These are phyloP conservation scores for Opisthocomus hoazin DNA, from an alignment of 2,113 vertebrate genomes.

Conservation along the genomic window DNA sequence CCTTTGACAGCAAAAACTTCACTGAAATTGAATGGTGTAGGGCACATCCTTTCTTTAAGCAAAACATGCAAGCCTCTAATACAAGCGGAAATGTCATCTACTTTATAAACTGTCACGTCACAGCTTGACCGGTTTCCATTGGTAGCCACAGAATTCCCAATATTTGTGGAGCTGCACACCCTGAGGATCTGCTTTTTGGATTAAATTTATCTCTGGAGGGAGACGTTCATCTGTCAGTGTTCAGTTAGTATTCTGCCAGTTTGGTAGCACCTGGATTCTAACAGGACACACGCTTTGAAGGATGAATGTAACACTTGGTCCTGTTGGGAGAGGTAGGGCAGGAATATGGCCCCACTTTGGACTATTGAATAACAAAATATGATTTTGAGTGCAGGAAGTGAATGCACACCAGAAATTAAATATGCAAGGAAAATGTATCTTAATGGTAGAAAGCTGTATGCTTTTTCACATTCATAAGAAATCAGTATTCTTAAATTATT, in stretches of 20 bases:
- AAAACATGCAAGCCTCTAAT: background rate
- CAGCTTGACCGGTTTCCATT: background rate
- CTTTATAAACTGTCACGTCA: background rate
- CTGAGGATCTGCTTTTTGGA: background rate
- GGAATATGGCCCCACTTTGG: background rate
- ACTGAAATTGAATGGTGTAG: rapidly evolving
- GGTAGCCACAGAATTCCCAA: background rate
- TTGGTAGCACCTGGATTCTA: background rate
- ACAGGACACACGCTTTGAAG: background rate
- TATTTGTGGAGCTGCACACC: background rate
- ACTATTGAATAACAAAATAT: background rate
- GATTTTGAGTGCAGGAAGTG: too few species aligned
- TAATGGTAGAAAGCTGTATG: too few species aligned
- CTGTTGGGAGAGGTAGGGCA: background rate
- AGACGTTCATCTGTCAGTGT: rapidly evolving
- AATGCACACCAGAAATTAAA: too few species aligned
- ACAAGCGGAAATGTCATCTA: background rate
- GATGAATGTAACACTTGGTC: background rate
- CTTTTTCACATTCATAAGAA: too few species aligned
- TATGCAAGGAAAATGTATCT: too few species aligned
- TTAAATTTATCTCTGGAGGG: background rate
- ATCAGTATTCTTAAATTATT: too few species aligned
- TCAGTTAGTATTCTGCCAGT: background rate
- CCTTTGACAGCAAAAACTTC: background rate
- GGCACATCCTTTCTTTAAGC: background rate